A percentile compares a stretch with the other conserved stretches of the same genome.
Conservation (phyloP, 2,888 invertebrate species). For the Tetranychus truncatus region DNA sequence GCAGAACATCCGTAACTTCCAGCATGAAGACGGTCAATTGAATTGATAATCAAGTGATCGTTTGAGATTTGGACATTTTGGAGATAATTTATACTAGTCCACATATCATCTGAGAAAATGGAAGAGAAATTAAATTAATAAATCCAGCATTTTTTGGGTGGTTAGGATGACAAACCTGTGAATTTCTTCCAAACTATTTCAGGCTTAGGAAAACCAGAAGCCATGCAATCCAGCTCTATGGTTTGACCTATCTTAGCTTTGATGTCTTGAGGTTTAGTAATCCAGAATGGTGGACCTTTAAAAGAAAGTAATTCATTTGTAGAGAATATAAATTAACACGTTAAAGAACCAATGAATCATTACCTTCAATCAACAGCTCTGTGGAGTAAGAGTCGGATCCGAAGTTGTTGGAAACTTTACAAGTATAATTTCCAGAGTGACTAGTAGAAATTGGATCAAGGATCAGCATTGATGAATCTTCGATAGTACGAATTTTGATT, state of each 20-base stretch:
- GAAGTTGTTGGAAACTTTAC: not conserved
- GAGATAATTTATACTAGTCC: not conserved
- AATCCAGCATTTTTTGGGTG: not conserved
- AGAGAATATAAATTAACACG: not conserved
- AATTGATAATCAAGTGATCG: not conserved
- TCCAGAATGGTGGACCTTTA: not conserved
- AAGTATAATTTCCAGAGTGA: not conserved
- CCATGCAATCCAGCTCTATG: not conserved
- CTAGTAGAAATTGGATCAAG: not conserved
- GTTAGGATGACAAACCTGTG: not conserved
- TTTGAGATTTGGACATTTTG: not conserved
- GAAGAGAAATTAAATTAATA: not conserved
- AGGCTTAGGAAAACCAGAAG: not conserved
- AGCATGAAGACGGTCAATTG: not conserved
- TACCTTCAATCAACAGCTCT: not conserved
- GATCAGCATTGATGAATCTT: conserved; percentile 19
- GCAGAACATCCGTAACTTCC: not conserved
- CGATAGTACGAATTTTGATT: conserved; percentile 22
- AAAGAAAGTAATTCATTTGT: not conserved
- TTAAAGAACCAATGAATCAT: not conserved
- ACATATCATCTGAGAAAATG: not conserved
- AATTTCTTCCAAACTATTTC: not conserved
- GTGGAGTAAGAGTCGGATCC: not conserved
- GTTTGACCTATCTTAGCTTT: not conserved
- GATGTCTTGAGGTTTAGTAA: not conserved